phyloP scores from a whole-genome alignment of 2,113 vertebrate genomes.

The Hemicordylus capensis region DNA sequence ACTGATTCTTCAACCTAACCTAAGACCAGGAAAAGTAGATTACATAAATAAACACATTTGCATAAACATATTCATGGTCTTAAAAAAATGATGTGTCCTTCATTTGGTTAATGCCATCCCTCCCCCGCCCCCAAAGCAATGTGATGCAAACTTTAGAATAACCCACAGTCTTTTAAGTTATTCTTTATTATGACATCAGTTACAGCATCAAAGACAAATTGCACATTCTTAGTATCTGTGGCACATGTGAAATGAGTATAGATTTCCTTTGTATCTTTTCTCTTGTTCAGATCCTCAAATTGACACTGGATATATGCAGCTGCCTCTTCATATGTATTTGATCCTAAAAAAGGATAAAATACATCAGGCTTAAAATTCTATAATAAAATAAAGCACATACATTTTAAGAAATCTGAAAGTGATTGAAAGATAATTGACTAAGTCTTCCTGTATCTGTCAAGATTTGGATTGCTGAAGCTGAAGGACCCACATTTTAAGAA shows the following conservation, averaged over 20 bases:
- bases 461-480: neutral
- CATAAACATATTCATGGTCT: slow-evolving; percentile 49
- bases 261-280: slow-evolving; percentile 98
- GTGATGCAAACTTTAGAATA: slow-evolving; percentile 83
- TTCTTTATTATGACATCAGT: slow-evolving; percentile 99
- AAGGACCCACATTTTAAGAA: neutral
- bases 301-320: slow-evolving; percentile 98
- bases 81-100: neutral
- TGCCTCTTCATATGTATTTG: slow-evolving; percentile 97
- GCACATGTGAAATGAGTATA: slow-evolving; percentile 99
- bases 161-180: slow-evolving; percentile 98
- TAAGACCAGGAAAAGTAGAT: slow-evolving; percentile 66
- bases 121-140: slow-evolving; percentile 40
- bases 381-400: neutral
- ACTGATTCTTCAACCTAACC: slow-evolving; percentile 70
- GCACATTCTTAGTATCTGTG: slow-evolving; percentile 98
- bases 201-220: slow-evolving; percentile 98
- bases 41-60: slow-evolving; percentile 60
- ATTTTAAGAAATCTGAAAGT: neutral
- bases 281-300: slow-evolving; percentile 97
- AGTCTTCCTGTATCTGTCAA: neutral
- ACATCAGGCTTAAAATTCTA: neutral
- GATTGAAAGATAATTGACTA: neutral
- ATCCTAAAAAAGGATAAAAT: slow-evolving; percentile 76
- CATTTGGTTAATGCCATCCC: neutral